Conservation (phyloP, 1,140 invertebrate genomes). For the Daktulosphaira vitifoliae region DNA sequence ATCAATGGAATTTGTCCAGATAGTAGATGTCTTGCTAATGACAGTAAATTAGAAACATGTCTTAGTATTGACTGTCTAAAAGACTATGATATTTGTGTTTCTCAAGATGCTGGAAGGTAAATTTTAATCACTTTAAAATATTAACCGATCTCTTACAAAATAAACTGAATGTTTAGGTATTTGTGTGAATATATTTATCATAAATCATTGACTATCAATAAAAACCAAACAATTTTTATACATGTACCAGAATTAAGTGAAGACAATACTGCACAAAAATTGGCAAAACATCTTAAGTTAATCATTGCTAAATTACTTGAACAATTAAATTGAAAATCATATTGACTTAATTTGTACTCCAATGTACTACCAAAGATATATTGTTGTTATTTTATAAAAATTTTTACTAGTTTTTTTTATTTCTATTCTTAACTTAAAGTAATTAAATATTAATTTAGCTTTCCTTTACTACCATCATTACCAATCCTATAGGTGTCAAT, state of each 20-base stretch:
- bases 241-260: constrained; percentile 28
- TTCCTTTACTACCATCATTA: no score
- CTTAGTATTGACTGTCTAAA: constrained; percentile 3
- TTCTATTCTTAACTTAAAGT: no score
- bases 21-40: neutral
- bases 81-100: constrained; percentile 2
- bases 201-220: constrained; percentile 26
- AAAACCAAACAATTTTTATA: constrained; percentile 27
- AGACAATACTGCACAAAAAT: constrained; percentile 17
- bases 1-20: constrained; percentile 1
- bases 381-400: no score
- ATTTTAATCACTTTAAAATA: neutral
- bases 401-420: no score
- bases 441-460: no score
- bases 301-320: constrained; percentile 1
- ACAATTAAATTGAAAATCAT: neutral
- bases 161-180: constrained; percentile 12
- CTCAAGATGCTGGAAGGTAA: constrained; percentile 24
- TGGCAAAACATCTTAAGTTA: constrained; percentile 11
- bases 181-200: constrained; percentile 34
- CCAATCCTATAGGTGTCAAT: no score
- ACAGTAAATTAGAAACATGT: neutral
- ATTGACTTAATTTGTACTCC: no score
- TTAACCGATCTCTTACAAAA: neutral
- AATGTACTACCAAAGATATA: no score